These are phyloP conservation scores for Gambusia holbrooki DNA, from an alignment of 2,113 vertebrate species.

Conservation along the genomic window DNA sequence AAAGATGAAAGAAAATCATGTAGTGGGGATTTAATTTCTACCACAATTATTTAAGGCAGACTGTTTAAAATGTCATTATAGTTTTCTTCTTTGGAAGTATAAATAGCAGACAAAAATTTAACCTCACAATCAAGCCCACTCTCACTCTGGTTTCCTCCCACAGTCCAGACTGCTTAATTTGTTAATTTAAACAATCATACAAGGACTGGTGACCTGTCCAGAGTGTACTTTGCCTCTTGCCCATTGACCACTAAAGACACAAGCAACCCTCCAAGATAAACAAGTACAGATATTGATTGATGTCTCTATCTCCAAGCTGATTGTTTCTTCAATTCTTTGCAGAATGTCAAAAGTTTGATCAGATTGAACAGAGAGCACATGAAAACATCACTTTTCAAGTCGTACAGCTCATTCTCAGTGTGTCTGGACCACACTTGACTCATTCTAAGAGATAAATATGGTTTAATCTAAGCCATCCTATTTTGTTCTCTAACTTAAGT, in stretches of 20 bases:
- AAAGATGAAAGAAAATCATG: slow-evolving; percentile 28
- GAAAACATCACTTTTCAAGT: background rate
- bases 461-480: background rate
- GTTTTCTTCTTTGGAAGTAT: slow-evolving; percentile 5
- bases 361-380: background rate
- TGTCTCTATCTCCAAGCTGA: too few species aligned
- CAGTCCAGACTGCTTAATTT: too few species aligned
- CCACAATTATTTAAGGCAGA: slow-evolving; percentile 4
- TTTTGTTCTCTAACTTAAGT: too few species aligned
- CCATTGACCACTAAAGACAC: too few species aligned
- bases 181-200: too few species aligned
- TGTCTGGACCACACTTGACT: background rate
- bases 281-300: background rate
- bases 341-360: background rate
- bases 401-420: too few species aligned
- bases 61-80: background rate
- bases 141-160: background rate
- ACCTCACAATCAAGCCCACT: slow-evolving; percentile 1
- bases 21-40: background rate
- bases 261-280: background rate
- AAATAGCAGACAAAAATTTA: slow-evolving; percentile 12
- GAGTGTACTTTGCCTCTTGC: too few species aligned
- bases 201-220: too few species aligned
- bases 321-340: background rate
- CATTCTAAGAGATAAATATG: background rate